These are phyloP conservation scores for Augochlora pura DNA, from an alignment of 1,140 invertebrate genomes.

Conservation along the genomic window DNA sequence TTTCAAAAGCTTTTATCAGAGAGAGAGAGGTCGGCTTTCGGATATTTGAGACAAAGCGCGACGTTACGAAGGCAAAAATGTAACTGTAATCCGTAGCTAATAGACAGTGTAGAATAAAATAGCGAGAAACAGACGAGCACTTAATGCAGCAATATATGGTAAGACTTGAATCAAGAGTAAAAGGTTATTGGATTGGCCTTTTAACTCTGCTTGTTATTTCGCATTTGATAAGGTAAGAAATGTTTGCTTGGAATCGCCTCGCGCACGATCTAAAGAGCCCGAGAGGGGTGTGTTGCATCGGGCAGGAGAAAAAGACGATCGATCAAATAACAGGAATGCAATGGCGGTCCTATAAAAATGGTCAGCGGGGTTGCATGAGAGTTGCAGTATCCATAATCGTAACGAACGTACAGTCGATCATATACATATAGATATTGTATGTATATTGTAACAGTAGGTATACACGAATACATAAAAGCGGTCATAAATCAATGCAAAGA, in stretches of 20 bases:
- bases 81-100: no score
- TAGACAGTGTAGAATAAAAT: no score
- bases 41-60: no score
- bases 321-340: slow-evolving; percentile 37
- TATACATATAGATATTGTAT: neutral
- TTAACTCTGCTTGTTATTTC: no score
- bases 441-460: neutral
- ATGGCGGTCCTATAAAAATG: slow-evolving; percentile 33
- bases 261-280: neutral
- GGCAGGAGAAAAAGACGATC: slow-evolving; percentile 34
- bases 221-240: no score
- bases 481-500: slow-evolving; percentile 45
- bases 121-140: no score
- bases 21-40: no score
- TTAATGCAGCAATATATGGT: no score
- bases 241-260: neutral
- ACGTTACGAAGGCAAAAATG: no score
- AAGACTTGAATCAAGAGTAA: no score
- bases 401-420: slow-evolving; percentile 26
- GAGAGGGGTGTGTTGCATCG: slow-evolving; percentile 27
- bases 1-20: no score
- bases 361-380: slow-evolving; percentile 26
- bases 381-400: slow-evolving; percentile 41
- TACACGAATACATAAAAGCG: slow-evolving; percentile 48
- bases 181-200: no score